Evolutionary conservation across 1,140 invertebrate species (phyloP).

Genomic region (Zaprionus lachaisei): DNA sequence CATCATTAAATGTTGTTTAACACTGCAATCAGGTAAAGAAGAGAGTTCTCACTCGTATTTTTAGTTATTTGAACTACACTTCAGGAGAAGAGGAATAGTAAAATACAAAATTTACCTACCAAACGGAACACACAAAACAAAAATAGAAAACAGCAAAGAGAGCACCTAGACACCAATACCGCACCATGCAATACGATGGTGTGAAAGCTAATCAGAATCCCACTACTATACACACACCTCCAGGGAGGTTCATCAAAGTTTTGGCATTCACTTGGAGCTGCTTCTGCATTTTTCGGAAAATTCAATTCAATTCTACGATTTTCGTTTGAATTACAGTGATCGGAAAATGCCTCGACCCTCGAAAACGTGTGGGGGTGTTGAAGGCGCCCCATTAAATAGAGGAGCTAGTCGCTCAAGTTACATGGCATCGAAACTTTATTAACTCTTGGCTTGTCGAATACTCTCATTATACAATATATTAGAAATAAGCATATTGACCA

Average conservation of each 20-base stretch:
- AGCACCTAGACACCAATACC: slow-evolving; percentile 34
- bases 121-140: slow-evolving; percentile 18
- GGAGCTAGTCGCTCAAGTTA: background rate
- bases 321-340: slow-evolving; percentile 76
- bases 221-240: slow-evolving; percentile 37
- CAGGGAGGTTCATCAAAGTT: slow-evolving; percentile 69
- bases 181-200: slow-evolving; percentile 45
- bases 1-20: slow-evolving; percentile 61
- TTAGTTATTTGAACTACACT: slow-evolving; percentile 38
- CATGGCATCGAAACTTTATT: background rate
- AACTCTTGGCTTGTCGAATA: no score
- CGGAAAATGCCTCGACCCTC: slow-evolving; percentile 32
- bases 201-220: slow-evolving; percentile 75
- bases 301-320: slow-evolving; percentile 80
- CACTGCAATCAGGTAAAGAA: background rate
- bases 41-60: background rate
- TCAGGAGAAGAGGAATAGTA: slow-evolving; percentile 9
- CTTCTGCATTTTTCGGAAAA: slow-evolving; percentile 65
- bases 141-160: slow-evolving; percentile 3
- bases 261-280: slow-evolving; percentile 37
- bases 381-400: no score
- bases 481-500: no score
- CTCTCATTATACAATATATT: no score
- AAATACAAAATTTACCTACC: slow-evolving; percentile 23
- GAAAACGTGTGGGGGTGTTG: no score